Evolutionary conservation across 1,140 invertebrate genomes (phyloP).

Genomic region (Polypedilum pembai): DNA sequence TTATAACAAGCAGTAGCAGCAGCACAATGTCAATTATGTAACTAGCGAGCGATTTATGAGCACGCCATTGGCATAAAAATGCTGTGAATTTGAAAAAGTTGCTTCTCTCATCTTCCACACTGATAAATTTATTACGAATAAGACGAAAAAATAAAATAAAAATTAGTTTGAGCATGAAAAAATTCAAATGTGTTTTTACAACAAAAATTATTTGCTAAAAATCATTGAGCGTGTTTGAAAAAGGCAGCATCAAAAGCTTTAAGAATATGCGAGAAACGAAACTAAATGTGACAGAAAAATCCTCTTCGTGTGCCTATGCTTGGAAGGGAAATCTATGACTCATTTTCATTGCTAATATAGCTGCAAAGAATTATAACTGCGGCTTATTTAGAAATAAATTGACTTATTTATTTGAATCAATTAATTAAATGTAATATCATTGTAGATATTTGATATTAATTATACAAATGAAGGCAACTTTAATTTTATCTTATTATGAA

Average conservation of each 20-base stretch:
- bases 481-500: no score
- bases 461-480: no score
- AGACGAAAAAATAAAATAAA: neutral
- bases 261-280: neutral
- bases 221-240: neutral
- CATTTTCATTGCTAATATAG: no score
- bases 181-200: neutral
- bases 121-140: neutral
- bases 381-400: no score
- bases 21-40: neutral
- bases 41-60: slow-evolving; percentile 11
- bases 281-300: neutral
- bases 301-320: neutral
- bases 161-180: slow-evolving; percentile 23
- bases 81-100: neutral
- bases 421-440: no score
- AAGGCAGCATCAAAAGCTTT: neutral
- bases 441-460: no score
- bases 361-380: no score
- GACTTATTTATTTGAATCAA: no score
- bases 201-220: neutral
- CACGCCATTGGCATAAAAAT: neutral
- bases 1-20: neutral
- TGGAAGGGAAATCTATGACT: no score
- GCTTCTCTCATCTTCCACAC: neutral